Evolutionary conservation across 1,140 invertebrate species (phyloP), one percentile per base, ranked within the genome.

Genomic region (Aphaenogaster floridana): DNA sequence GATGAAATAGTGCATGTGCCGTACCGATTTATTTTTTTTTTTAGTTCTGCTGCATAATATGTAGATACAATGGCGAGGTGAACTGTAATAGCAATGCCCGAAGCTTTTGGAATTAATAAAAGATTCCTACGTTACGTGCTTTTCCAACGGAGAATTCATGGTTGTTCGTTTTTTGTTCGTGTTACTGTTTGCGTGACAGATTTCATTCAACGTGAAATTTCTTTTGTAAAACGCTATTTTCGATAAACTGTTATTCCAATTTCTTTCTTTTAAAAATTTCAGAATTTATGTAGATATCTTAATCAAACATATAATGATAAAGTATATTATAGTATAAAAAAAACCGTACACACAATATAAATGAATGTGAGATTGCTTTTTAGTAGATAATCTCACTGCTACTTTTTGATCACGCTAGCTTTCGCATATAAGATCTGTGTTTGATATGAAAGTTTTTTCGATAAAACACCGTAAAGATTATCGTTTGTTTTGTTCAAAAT

Each of bases 21-120:
- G 3, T 72, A 59, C 68, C 66, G 28, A 72, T 83, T 83, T 83
- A 83, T 74, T 74, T 74, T 59, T 45, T 21, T 66, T 83, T 54
- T 42, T 9, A 83, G 9, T 39, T 80, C 36, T 42, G 11, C 21
- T 36, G 28, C 48, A 9, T 34, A 2, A 3, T 36, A 72, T 81
- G 52, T 11, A 83, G 15, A 83, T 83, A 69, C 17, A 28, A 59
- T 21, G 48, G 28, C 11, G 4, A 72, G 39, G 6, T 34, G 28
- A 80, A 39, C n/a, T 13, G n/a, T 69, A 69, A 80, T 39, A 69
- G 15, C 63, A 54, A 52, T 21, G 39, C n/a, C 1, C 39, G 8
- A 77, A 78, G 42, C 17, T 74, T 63, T 74, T 1, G 11, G 42
- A 61, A 83, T 83, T 74, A 83, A 83, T 83, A 83, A 83, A 59